phyloP scores from a whole-genome alignment of 1,140 invertebrate species.

The Temnothorax nylanderi region DNA sequence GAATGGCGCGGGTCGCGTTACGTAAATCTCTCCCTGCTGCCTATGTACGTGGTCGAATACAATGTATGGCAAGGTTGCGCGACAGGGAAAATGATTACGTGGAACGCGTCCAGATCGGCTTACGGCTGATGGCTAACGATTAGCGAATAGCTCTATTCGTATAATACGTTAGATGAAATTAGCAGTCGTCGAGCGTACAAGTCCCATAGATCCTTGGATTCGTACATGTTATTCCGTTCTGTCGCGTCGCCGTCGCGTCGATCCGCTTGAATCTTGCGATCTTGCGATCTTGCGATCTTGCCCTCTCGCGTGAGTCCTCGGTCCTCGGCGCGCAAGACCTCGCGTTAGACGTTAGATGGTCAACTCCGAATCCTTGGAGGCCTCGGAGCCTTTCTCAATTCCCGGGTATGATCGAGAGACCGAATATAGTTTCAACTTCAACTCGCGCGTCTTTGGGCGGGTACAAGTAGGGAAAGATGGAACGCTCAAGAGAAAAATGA shows the following conservation, averaged over 20 bases:
- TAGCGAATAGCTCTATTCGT: neutral
- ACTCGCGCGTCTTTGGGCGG: neutral
- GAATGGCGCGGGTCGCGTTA: slow-evolving; percentile 34
- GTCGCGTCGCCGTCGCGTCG: neutral
- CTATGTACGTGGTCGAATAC: slow-evolving; percentile 37
- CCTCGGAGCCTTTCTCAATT: neutral
- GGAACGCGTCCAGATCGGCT: neutral
- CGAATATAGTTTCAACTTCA: neutral
- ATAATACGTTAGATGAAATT: slow-evolving; percentile 11
- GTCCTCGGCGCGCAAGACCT: neutral
- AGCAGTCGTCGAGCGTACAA: neutral
- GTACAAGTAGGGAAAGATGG: neutral
- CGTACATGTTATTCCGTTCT: neutral
- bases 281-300: neutral
- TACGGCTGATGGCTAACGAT: slow-evolving; percentile 12
- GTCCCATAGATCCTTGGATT: neutral
- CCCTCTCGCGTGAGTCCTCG: neutral
- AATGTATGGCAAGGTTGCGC: slow-evolving; percentile 67
- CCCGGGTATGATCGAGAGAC: neutral
- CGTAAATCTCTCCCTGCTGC: slow-evolving; percentile 57
- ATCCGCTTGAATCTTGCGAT: neutral
- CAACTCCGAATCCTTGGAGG: neutral
- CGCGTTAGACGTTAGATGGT: neutral
- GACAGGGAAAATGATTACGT: slow-evolving; percentile 58
- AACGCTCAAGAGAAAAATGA: neutral